phyloP scores from a whole-genome alignment of 2,888 invertebrate genomes.

The Thymelicus acteon region DNA sequence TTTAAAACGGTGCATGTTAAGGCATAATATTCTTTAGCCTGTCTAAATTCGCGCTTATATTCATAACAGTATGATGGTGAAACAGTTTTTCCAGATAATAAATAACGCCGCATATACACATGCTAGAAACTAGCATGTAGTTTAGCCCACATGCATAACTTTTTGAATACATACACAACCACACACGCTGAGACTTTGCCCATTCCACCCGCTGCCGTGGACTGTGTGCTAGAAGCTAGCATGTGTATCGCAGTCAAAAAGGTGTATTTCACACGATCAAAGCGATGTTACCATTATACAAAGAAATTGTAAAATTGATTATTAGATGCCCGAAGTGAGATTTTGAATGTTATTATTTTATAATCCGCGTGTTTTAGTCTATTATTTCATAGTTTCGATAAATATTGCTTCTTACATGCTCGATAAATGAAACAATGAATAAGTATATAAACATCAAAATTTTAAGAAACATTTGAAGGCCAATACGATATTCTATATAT shows the following conservation, averaged over 20 bases:
- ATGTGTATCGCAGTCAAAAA: neutral
- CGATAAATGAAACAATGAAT: conserved; percentile 5
- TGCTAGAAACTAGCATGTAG: too few relatives aligned
- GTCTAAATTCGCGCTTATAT: neutral
- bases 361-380: neutral
- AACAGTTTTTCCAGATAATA: neutral
- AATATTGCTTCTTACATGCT: conserved; percentile 9
- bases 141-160: too few relatives aligned
- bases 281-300: neutral
- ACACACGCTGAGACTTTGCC: too few relatives aligned
- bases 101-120: neutral
- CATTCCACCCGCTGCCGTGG: too few relatives aligned
- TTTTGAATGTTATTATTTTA: neutral
- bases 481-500: conserved; percentile 25
- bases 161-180: too few relatives aligned
- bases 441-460: conserved; percentile 24
- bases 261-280: conserved; percentile 1
- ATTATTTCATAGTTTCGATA: neutral
- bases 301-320: neutral
- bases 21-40: neutral
- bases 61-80: neutral
- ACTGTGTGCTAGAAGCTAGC: too few relatives aligned
- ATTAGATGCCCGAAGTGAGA: neutral
- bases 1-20: neutral
- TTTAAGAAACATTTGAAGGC: conserved; percentile 27